These are phyloP conservation scores for Silurus lanzhouensis DNA, from an alignment of 2,797 vertebrate genomes.

Conservation along the genomic window DNA sequence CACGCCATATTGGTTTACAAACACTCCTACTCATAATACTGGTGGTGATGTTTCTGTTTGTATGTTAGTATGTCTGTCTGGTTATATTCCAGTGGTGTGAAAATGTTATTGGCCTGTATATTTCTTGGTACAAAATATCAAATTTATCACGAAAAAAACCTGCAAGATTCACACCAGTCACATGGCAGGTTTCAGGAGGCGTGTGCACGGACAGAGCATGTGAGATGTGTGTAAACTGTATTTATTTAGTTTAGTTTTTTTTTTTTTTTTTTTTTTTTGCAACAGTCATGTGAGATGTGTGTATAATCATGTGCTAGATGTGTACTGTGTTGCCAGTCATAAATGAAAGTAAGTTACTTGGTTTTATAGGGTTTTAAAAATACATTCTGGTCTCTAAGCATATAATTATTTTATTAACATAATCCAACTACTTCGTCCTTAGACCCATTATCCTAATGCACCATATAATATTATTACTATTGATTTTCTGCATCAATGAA, in stretches of 20 bases:
- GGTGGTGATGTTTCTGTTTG: no score
- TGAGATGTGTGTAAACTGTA: neutral
- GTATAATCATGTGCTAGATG: slow-evolving; percentile 3
- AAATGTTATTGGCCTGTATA: neutral
- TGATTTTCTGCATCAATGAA: neutral
- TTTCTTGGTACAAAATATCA: neutral
- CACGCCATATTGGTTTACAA: neutral
- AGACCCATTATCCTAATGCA: neutral
- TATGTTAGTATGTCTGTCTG: neutral
- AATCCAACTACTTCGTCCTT: neutral
- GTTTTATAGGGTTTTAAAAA: no score
- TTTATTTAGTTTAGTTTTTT: neutral
- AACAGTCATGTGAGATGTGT: slow-evolving; percentile 12
- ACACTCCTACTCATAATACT: neutral
- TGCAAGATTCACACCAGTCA: neutral
- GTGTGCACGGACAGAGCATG: neutral
- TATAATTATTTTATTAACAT: neutral
- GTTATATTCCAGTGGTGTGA: neutral
- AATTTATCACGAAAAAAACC: neutral
- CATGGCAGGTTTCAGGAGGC: neutral
- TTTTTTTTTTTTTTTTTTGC: neutral
- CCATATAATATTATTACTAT: neutral
- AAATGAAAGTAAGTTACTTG: slow-evolving; percentile 23
- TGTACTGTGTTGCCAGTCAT: slow-evolving; percentile 5
- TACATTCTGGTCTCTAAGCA: neutral